Percentiles rank a stretch among this genome's conserved stretches.
These are phyloP conservation scores for Dendrocincla tyrannina DNA, from an alignment of 2,797 vertebrate species.

Conservation along the genomic window DNA sequence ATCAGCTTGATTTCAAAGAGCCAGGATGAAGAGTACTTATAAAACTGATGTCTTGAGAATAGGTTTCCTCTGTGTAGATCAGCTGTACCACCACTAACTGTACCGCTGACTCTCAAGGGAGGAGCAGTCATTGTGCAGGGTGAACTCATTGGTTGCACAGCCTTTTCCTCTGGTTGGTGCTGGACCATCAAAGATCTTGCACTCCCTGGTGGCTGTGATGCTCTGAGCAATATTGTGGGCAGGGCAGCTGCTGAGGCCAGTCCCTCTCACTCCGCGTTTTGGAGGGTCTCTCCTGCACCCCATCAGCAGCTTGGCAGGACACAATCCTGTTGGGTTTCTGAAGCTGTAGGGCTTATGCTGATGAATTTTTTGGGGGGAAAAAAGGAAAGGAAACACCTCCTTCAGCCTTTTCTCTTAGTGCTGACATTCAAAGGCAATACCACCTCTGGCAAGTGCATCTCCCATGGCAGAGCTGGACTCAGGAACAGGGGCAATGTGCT, in stretches of 20 bases:
- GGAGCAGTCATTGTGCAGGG: background rate
- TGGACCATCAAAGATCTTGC: rapidly evolving
- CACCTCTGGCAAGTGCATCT: background rate
- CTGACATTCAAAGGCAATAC: rapidly evolving
- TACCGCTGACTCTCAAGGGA: rapidly evolving
- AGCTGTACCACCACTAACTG: background rate
- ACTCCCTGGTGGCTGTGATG: background rate
- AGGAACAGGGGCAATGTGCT: rapidly evolving
- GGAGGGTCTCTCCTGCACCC: background rate
- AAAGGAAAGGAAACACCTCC: background rate
- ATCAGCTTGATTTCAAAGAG: background rate
- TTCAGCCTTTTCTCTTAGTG: background rate
- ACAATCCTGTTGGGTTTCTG: background rate
- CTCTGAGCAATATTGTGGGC: background rate
- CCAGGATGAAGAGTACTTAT: background rate
- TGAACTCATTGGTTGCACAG: rapidly evolving
- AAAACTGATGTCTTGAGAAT: background rate
- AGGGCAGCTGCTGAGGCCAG: background rate
- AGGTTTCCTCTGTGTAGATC: background rate
- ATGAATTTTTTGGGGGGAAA: background rate
- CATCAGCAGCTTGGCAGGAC: background rate
- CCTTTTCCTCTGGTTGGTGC: background rate
- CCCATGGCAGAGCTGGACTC: background rate
- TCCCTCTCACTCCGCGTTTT: background rate
- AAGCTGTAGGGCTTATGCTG: background rate